Base-by-base conservation (phyloP, 2,888 invertebrate genomes). In the Drosophila atripex region DNA sequence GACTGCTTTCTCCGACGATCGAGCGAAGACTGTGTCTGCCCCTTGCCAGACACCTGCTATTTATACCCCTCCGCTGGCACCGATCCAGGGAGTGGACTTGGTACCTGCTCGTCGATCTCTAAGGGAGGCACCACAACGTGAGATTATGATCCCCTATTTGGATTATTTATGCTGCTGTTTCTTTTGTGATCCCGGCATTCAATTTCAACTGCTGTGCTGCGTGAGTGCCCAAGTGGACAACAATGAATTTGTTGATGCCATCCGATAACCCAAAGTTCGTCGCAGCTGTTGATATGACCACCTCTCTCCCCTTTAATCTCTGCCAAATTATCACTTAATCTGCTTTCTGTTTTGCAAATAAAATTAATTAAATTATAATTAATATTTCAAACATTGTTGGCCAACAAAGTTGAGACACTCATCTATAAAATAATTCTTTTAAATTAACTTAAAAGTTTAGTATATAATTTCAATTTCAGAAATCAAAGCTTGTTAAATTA, bases 31-130 rank as follows among this genome's bases (percentile, higher is more conserved):
- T 82, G 80, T 54, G 64, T n/a, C 25, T 51, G 43, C 12, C n/a
- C 2, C 4, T 9, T 7, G 18, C 35, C 39, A 21, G 23, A 3
- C 66, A 18, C 28, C 68, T 38, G 7, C 55, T 80, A 80, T 82
- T 86, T 82, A 82, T 86, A 86, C 79, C 11, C 47, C 18, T 11
- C 16, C 14, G 51, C n/a, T 25, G 14, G 35, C 41, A 39, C 41
- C 5, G 50, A 54, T 14, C 49, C 14, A 25, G 21, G 12, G 50
- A 50, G n/a, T 43, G 56, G 71, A 60, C 46, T 59, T 52, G 52
- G 71, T 78, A 76, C 73, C 71, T 78, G 71, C 35, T 35, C 14
- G 39, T 58, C 18, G n/a, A 38, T 23, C 49, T 39, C 35, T 30
- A 46, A 16, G 39, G 35, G 2, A 21, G 35, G 39, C 55, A 35